Base-by-base conservation (phyloP, 2,113 vertebrate species). In the Sapayoa aenigma region DNA sequence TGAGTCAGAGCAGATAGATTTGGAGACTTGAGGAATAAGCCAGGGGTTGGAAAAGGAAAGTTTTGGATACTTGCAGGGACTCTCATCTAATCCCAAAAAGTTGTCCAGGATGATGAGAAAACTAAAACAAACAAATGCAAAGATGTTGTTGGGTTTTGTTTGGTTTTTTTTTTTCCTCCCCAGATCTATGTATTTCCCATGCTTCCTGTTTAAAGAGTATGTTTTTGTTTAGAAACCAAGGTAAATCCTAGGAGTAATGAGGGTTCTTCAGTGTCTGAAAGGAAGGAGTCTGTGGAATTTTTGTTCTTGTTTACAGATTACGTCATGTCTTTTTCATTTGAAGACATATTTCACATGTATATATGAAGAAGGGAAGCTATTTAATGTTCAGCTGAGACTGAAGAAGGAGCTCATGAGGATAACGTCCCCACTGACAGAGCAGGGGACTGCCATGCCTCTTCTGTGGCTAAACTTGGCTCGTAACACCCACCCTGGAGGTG, bases 151-250 rank as follows among this genome's bases (percentile, higher is more conserved):
- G 19, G 21, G 46, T 47, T 47, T 1, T n/a, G 28, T 39, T 15
- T 17, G 27, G 3, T 4, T 6, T 2, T 2, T 14, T 42, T 42
- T 42, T 42, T 42, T 5, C 5, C 13, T 2, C 6, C 8, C 8
- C 12, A 22, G 6, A 47, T 53, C 13, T 39, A 9, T 22, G 12
- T 49, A 37, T 76, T 92, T 76, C 24, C 79, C 24, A 49, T 7
- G 15, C 22, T 77, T 41, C 22, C n/a, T 69, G n/a, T 47, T 39
- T 59, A 59, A 55, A 93, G 13, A 73, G 2, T 0, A 0, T 12
- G 24, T 63, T 67, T 84, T 59, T 11, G 16, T 62, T 78, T 55
- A 53, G 33, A 87, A 89, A 72, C 9, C 9, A 39, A 81, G 25
- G 27, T 72, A 52, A 82, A 66, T 49, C 50, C 25, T 80, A 27